These are phyloP conservation scores for Halictus quadricinctus DNA, from an alignment of 2,888 invertebrate species.

Conservation along the genomic window DNA sequence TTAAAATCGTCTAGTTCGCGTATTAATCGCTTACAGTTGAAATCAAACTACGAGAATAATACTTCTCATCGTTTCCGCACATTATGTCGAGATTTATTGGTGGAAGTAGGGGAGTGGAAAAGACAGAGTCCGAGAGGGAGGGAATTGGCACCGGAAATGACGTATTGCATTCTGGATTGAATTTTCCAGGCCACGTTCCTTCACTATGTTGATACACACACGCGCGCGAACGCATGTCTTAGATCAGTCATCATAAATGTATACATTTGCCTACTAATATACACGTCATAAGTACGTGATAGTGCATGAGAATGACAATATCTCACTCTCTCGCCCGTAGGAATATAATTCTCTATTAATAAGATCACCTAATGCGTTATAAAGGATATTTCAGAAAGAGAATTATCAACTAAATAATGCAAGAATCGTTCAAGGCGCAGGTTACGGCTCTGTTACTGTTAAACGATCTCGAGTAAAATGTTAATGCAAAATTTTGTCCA, in stretches of 20 bases:
- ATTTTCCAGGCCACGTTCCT: constrained; percentile 53
- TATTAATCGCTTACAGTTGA: not conserved
- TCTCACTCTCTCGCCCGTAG: not conserved
- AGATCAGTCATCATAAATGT: not conserved
- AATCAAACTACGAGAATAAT: not conserved
- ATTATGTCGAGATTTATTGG: constrained; percentile 21
- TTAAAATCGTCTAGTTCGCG: not conserved
- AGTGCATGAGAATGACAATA: not conserved
- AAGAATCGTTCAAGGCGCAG: not conserved
- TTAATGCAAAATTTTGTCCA: not conserved
- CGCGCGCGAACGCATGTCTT: not conserved
- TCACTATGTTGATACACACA: constrained; percentile 28
- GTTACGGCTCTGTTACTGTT: not conserved
- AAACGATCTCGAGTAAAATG: not conserved
- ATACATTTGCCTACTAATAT: not conserved
- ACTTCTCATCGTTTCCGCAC: not conserved
- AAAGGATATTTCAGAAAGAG: not conserved
- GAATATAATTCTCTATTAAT: not conserved
- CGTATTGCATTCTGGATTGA: constrained; percentile 62
- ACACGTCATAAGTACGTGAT: not conserved
- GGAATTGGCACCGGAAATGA: constrained; percentile 65
- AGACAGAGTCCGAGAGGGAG: not conserved
- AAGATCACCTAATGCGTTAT: not conserved
- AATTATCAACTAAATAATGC: not conserved
- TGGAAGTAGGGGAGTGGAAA: constrained; percentile 29